Evolutionary conservation across 2,888 invertebrate species (phyloP), one percentile per base, ranked within the genome.

Genomic region (Deilephila porcellus): DNA sequence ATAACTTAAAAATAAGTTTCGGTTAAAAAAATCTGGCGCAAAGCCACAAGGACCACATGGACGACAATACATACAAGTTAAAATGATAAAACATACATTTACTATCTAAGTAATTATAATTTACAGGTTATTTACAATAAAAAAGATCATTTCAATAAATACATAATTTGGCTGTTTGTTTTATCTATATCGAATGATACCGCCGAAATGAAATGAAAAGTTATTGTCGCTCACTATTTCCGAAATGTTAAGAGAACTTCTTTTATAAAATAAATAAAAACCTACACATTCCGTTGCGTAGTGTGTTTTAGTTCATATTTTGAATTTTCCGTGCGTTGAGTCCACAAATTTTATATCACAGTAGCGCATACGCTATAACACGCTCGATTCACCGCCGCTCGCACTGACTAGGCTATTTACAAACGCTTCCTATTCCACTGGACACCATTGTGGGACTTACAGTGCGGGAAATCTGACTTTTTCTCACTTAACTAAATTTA

Each of bases 71-170:
- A 81, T 78, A 82, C 80, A 77, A 80, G 75, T 79, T 77, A 85
- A 83, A 85, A 74, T 62, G 29, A 74, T 75, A 81, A 78, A 88
- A 84, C 84, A 85, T 87, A 88, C 87, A 92, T 93, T 92, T 84
- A 88, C 93, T 93, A 93, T 91, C 93, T 93, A 93, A 82, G 81
- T 83, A 85, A 87, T 86, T 86, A 89, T 86, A 91, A 89, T 92
- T 87, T 93, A 93, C 91, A 93, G 83, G 85, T 82, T 93, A 94
- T 93, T 89, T 91, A 93, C 91, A 92, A 82, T 82, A 85, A 80
- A 82, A 89, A 86, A 89, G 85, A 89, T 88, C 87, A 87, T 88
- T 88, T 86, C 52, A 86, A 88, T 88, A 89, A 92, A 93, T 93
- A 93, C 90, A 91, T 81, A 90, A 91, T 93, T 93, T 93, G 92